phyloP scores from a whole-genome alignment of 2,797 vertebrate species.

The Falco peregrinus region DNA sequence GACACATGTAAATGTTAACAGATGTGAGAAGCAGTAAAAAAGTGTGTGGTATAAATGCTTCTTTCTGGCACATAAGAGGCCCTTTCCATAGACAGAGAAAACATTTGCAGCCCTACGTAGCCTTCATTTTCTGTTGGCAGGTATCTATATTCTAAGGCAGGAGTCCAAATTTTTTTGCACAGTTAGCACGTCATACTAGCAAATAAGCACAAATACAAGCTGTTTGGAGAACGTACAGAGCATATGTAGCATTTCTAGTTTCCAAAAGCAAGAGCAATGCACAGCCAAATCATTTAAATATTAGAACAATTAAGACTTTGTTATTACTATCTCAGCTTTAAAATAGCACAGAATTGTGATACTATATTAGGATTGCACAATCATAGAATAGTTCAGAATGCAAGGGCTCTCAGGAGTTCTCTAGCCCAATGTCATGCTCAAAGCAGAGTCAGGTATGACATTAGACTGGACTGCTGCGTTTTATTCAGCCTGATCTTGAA shows the following conservation, averaged over 20 bases:
- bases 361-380: not conserved
- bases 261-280: constrained; percentile 24
- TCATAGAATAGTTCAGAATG: not conserved
- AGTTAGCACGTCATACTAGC: constrained; percentile 61
- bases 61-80: constrained; percentile 48
- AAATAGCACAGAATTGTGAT: not conserved
- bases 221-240: constrained; percentile 45
- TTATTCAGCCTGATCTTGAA: not conserved
- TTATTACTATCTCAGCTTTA: not conserved
- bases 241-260: constrained; percentile 33
- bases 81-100: constrained; percentile 66
- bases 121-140: constrained; percentile 67
- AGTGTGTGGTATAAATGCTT: constrained; percentile 54
- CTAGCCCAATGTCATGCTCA: not conserved
- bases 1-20: constrained; percentile 63
- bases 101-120: constrained; percentile 40
- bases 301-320: constrained; percentile 40
- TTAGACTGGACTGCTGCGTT: not conserved
- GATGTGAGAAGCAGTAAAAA: constrained; percentile 62
- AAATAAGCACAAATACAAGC: constrained; percentile 70
- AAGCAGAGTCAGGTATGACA: not conserved
- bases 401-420: not conserved
- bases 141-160: constrained; percentile 51
- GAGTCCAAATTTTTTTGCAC: constrained; percentile 61
- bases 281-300: constrained; percentile 39